phyloP scores from a whole-genome alignment of 2,113 vertebrate genomes.

The Castor canadensis region DNA sequence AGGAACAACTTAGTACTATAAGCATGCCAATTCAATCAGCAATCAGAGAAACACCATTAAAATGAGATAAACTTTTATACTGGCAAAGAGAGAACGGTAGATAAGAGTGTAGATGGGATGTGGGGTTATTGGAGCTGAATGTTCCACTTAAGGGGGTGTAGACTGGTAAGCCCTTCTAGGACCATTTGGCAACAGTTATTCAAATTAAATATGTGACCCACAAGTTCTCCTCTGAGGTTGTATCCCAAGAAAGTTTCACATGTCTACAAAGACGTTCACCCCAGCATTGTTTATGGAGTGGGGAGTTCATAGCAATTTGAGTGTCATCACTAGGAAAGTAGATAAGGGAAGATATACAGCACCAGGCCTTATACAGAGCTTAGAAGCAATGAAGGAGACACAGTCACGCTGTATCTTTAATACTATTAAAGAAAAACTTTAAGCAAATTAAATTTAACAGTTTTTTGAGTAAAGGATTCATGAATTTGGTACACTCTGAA shows the following conservation, averaged over 20 bases:
- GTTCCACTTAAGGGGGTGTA: neutral
- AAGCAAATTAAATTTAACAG: neutral
- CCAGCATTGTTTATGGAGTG: neutral
- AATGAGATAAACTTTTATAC: neutral
- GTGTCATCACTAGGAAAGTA: neutral
- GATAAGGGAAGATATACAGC: neutral
- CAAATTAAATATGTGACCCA: neutral
- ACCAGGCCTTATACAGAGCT: neutral
- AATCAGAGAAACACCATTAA: neutral
- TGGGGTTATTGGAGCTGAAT: neutral
- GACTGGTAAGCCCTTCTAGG: neutral
- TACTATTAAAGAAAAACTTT: neutral
- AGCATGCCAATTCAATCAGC: neutral
- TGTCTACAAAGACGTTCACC: neutral
- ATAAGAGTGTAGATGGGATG: neutral
- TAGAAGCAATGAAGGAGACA: neutral
- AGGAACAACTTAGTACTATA: neutral
- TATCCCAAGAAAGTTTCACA: neutral
- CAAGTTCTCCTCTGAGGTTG: neutral
- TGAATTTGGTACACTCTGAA: neutral
- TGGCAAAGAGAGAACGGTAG: neutral
- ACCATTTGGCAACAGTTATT: neutral
- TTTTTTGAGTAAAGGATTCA: neutral
- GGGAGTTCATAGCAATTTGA: neutral
- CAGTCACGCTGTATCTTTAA: neutral